Evolutionary conservation across 2,888 invertebrate genomes (phyloP).

Genomic region (Eudasyphora cyanicolor): DNA sequence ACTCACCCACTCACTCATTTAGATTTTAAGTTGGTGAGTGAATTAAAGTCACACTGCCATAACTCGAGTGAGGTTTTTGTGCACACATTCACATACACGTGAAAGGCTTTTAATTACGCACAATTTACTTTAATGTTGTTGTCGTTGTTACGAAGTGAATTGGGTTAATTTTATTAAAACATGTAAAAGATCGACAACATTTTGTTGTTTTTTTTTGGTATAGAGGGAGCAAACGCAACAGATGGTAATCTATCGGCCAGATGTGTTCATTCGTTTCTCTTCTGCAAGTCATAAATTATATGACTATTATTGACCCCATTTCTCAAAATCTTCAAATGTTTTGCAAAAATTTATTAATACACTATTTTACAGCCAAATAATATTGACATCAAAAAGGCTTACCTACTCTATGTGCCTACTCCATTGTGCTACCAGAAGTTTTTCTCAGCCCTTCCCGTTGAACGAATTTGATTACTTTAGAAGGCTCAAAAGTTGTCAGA

Average conservation of each 20-base stretch:
- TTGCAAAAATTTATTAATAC: no score
- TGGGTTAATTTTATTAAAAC: slow-evolving; percentile 52
- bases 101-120: slow-evolving; percentile 25
- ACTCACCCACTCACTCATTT: neutral
- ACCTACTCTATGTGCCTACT: no score
- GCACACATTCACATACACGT: neutral
- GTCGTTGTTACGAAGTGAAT: slow-evolving; percentile 5
- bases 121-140: slow-evolving; percentile 23
- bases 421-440: no score
- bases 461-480: no score
- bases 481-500: no score
- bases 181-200: slow-evolving; percentile 41
- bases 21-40: neutral
- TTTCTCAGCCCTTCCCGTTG: no score
- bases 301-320: no score
- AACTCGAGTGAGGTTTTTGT: neutral
- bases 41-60: neutral
- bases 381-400: no score
- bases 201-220: no score
- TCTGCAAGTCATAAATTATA: no score
- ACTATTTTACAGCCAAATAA: no score
- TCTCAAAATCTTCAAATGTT: no score
- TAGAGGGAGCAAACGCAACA: neutral
- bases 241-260: slow-evolving; percentile 1
- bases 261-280: neutral